These are phyloP conservation scores for Lepeophtheirus nordmannii DNA, from an alignment of 2,888 invertebrate genomes.

Conservation along the genomic window DNA sequence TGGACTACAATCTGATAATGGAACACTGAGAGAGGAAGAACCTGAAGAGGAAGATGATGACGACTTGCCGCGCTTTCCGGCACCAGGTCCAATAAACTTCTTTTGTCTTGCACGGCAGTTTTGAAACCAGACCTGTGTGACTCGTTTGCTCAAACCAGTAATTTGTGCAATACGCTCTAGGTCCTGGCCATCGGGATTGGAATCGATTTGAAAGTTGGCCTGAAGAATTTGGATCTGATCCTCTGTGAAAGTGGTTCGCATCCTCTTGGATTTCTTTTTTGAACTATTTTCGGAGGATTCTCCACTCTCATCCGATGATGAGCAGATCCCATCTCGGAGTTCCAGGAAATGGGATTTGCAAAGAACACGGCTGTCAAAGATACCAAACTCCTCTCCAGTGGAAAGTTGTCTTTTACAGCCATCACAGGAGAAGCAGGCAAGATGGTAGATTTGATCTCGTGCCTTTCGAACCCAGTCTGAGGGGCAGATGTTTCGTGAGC, in stretches of 20 bases:
- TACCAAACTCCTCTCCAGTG: constrained; percentile 91
- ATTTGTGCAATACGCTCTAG: constrained; percentile 92
- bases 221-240: constrained; percentile 61
- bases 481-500: constrained; percentile 76
- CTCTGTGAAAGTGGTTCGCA: constrained; percentile 93
- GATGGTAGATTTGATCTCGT: constrained; percentile 80
- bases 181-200: constrained; percentile 96
- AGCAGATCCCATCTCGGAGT: constrained; percentile 68
- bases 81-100: background rate
- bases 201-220: constrained; percentile 93
- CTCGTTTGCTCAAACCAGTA: constrained; percentile 85
- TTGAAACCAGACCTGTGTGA: constrained; percentile 41
- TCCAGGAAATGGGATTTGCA: constrained; percentile 96
- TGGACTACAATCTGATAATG: background rate
- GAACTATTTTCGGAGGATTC: constrained; percentile 53
- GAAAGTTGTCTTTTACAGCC: constrained; percentile 80
- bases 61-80: background rate
- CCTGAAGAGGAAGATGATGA: no score
- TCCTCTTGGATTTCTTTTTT: constrained; percentile 67
- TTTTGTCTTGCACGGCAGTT: constrained; percentile 14
- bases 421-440: constrained; percentile 97
- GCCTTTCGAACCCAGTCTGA: constrained; percentile 97
- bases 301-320: constrained; percentile 46
- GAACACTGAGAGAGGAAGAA: background rate
- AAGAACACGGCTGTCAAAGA: constrained; percentile 80